These are phyloP conservation scores for Isurus oxyrinchus DNA, from an alignment of 2,113 vertebrate genomes.

Conservation along the genomic window DNA sequence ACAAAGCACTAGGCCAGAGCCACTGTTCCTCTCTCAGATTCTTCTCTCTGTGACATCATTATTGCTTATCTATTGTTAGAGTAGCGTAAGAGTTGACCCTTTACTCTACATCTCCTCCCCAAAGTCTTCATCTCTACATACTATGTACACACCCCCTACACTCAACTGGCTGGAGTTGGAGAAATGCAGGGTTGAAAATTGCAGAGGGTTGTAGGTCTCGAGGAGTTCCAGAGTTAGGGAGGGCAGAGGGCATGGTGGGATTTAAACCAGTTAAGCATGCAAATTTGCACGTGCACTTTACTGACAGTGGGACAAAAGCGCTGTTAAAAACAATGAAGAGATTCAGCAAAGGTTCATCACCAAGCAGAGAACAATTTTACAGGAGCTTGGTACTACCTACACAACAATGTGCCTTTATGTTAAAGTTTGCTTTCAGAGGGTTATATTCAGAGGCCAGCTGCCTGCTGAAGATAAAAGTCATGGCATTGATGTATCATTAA, in stretches of 20 bases:
- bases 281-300: neutral
- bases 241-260: neutral
- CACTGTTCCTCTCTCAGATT: too few relatives aligned
- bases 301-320: neutral
- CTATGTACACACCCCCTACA: too few relatives aligned
- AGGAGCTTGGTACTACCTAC: neutral
- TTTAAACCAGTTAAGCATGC: neutral
- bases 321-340: neutral
- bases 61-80: too few relatives aligned
- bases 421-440: neutral
- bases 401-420: neutral
- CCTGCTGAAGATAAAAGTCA: neutral
- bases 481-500: neutral
- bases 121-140: too few relatives aligned
- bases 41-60: too few relatives aligned
- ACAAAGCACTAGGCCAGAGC: too few relatives aligned
- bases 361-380: neutral
- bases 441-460: neutral
- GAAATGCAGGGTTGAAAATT: neutral
- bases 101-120: too few relatives aligned
- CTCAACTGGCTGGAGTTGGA: neutral
- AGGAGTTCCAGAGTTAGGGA: neutral
- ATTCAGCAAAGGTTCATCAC: neutral
- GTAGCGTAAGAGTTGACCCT: too few relatives aligned
- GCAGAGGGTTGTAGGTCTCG: neutral